phyloP scores from a whole-genome alignment of 2,888 invertebrate genomes.

The Andrena trimmerana region DNA sequence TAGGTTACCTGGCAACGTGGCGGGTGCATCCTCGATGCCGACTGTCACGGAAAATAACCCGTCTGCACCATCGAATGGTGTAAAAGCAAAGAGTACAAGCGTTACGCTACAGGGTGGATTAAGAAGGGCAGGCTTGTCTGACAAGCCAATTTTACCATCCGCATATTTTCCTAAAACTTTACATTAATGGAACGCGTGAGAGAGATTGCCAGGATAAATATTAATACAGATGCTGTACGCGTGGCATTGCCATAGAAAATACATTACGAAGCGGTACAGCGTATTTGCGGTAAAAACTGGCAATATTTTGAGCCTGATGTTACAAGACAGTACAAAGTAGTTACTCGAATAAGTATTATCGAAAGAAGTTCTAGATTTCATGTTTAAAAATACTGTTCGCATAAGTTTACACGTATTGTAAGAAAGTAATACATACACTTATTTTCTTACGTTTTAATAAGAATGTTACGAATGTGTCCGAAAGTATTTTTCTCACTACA shows the following conservation, averaged over 20 bases:
- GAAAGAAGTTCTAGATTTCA: slow-evolving; percentile 42
- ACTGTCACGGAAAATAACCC: slow-evolving; percentile 80
- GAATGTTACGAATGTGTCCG: slow-evolving; percentile 2
- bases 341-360: slow-evolving; percentile 63
- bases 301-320: slow-evolving; percentile 51
- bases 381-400: slow-evolving; percentile 32
- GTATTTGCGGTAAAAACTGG: slow-evolving; percentile 2
- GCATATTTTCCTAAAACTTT: slow-evolving; percentile 82
- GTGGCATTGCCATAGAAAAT: slow-evolving; percentile 15
- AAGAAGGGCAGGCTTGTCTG: slow-evolving; percentile 78
- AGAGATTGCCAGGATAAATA: slow-evolving; percentile 31
- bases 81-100: slow-evolving; percentile 78
- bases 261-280: background rate
- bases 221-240: slow-evolving; percentile 34
- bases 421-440: slow-evolving; percentile 1
- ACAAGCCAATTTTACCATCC: slow-evolving; percentile 82
- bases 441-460: slow-evolving; percentile 11
- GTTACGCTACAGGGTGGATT: slow-evolving; percentile 80
- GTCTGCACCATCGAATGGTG: slow-evolving; percentile 74
- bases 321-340: slow-evolving; percentile 66
- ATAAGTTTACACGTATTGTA: slow-evolving; percentile 29
- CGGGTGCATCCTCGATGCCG: slow-evolving; percentile 72
- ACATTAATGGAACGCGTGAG: slow-evolving; percentile 70
- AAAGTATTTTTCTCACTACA: background rate
- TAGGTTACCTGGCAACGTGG: slow-evolving; percentile 72